A percentile compares a stretch with the other conserved stretches of the same genome.
These are phyloP conservation scores for Patella vulgata DNA, from an alignment of 1,140 invertebrate species.

Conservation along the genomic window DNA sequence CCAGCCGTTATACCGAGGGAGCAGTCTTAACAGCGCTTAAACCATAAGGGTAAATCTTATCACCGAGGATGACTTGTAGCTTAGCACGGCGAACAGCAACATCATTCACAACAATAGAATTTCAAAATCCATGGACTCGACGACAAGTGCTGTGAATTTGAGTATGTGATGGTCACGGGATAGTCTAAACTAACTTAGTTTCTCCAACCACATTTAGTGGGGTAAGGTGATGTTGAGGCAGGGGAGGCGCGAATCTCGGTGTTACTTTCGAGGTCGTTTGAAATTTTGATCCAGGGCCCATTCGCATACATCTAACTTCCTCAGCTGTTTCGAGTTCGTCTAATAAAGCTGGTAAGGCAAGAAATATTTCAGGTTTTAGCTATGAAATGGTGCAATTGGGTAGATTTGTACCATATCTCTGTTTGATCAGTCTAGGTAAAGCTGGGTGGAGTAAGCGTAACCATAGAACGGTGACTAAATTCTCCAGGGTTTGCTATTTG, in stretches of 20 bases:
- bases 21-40: neutral
- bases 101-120: conserved; percentile 29
- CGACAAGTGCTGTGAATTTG: conserved; percentile 11
- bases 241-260: no score
- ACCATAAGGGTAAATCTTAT: conserved; percentile 11
- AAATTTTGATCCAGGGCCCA: no score
- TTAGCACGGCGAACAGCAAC: conserved; percentile 19
- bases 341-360: conserved; percentile 25
- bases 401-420: conserved; percentile 29
- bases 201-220: no score
- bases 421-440: conserved; percentile 9
- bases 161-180: neutral
- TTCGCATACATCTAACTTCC: no score
- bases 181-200: neutral
- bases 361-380: conserved; percentile 43
- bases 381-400: conserved; percentile 25
- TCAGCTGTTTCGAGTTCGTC: conserved; percentile 32
- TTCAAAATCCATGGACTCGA: conserved; percentile 23
- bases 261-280: no score
- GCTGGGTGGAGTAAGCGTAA: no score
- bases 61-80: no score
- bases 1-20: neutral
- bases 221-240: no score
- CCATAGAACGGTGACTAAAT: conserved; percentile 20
- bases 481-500: conserved; percentile 14